Base-by-base conservation (phyloP, 1,140 invertebrate genomes). In the Dendroctonus valens region DNA sequence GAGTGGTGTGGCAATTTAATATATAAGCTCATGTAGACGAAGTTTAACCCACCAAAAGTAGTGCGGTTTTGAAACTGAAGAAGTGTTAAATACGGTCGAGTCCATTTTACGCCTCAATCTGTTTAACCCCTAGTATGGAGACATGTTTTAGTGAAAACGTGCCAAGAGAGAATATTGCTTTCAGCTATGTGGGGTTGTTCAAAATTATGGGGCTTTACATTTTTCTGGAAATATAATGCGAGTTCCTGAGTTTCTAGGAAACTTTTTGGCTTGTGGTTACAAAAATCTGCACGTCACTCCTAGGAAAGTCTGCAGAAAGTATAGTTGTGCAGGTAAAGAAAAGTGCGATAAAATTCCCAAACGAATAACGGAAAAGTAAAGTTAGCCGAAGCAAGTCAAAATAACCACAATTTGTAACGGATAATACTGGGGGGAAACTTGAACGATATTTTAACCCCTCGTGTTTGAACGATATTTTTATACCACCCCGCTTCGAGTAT, bases 91-190 rank as follows among this genome's bases (percentile, higher is more conserved):
- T n/a, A 52, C 50, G 50, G 50, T 52, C n/a, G 50, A 37, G 37
- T 14, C 50, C 50, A 52, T 52, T 52, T 52, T 52, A 52, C n/a
- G 50, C 50, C 50, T 11, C 50, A 52, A 52, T 52, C 50, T 52
- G 50, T 26, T 52, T 52, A 52, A 52, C 50, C 12, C 50, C 14
- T 52, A 46, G 12, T 46, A 52, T 52, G 50, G 50, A 15, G 50
- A 52, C 50, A 52, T 26, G 50, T 52, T 52, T 52, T 52, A 52
- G 37, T 52, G 14, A 15, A 52, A 52, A 52, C 8, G 50, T 26
- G 15, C 26, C 26, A 26, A 26, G 26, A 26, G 26, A 26, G 26
- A 3, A 26, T 26, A 26, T 26, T 26, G 26, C 26, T 26, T 26
- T 26, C 26, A 26, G 26, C 26, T 26, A 26, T 26, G 26, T 26